Conservation (phyloP, 2,888 invertebrate species). For the Pristionchus mayeri region DNA sequence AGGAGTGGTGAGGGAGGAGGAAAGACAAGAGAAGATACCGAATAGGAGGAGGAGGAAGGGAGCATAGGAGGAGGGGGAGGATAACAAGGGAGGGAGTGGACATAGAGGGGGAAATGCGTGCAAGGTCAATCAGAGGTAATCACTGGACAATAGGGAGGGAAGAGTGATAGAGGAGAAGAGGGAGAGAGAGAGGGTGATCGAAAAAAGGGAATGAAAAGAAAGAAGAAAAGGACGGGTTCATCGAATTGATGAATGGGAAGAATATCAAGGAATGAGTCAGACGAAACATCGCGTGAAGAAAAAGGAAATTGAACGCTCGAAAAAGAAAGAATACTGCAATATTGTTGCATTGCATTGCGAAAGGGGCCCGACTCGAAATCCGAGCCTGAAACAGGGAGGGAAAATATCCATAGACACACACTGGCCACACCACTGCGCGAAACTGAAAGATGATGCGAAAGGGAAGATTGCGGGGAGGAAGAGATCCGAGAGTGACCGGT, state of each 20-base stretch:
- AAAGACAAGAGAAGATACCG: neutral
- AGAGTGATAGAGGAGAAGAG: neutral
- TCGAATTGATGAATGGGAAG: neutral
- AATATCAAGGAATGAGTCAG: neutral
- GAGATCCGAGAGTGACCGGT: neutral
- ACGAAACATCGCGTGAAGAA: neutral
- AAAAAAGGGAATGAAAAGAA: neutral
- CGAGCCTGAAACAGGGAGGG: too few species aligned
- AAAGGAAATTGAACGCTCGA: neutral
- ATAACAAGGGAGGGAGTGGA: neutral
- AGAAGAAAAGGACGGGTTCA: neutral
- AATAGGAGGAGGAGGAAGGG: neutral
- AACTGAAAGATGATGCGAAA: neutral
- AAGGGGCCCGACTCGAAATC: too few species aligned
- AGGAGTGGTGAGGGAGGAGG: neutral
- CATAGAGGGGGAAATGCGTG: neutral
- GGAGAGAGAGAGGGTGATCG: neutral
- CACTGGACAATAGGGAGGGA: slow-evolving; percentile 2
- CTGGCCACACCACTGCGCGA: too few species aligned
- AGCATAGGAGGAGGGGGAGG: too few species aligned
- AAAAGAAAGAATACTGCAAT: slow-evolving; percentile 4
- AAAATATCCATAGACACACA: neutral
- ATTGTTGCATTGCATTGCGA: too few species aligned
- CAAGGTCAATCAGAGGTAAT: slow-evolving; percentile 14
- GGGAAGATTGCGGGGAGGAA: neutral